Percentiles rank a stretch among this genome's conserved stretches.
These are phyloP conservation scores for Panurus biarmicus DNA, from an alignment of 2,113 vertebrate species.

Conservation along the genomic window DNA sequence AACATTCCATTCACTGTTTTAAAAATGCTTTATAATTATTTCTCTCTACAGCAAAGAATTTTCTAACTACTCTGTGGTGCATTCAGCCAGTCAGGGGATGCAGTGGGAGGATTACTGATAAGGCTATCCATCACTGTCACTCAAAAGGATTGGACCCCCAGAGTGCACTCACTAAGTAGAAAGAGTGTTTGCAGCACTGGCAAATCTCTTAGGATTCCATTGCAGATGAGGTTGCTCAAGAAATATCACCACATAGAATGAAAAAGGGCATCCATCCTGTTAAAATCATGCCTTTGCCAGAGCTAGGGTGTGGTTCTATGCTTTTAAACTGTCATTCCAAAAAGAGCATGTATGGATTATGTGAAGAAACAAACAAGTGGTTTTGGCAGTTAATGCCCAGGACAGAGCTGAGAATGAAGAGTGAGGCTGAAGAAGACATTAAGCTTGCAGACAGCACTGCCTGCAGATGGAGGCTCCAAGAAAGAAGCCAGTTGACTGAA, in stretches of 20 bases:
- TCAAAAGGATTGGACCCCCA: neutral
- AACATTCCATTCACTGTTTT: neutral
- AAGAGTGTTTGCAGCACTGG: neutral
- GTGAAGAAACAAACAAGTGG: neutral
- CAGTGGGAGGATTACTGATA: neutral
- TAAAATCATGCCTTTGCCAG: neutral
- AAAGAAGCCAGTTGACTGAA: neutral
- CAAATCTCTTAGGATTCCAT: neutral
- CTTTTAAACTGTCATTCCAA: neutral
- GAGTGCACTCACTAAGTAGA: neutral
- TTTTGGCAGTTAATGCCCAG: neutral
- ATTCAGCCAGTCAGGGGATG: neutral
- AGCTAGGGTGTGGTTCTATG: neutral
- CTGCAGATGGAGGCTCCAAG: neutral
- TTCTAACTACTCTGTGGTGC: neutral
- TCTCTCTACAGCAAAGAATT: neutral
- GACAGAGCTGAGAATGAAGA: neutral
- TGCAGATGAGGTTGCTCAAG: neutral
- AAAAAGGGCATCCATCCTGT: neutral
- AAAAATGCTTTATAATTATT: constrained; percentile 40
- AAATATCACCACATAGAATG: neutral
- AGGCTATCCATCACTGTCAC: constrained; percentile 24
- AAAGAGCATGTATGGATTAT: neutral
- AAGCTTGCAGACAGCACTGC: neutral
- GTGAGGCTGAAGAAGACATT: neutral